Evolutionary conservation across 2,797 vertebrate species (phyloP).

Genomic region (Ataeniobius toweri): DNA sequence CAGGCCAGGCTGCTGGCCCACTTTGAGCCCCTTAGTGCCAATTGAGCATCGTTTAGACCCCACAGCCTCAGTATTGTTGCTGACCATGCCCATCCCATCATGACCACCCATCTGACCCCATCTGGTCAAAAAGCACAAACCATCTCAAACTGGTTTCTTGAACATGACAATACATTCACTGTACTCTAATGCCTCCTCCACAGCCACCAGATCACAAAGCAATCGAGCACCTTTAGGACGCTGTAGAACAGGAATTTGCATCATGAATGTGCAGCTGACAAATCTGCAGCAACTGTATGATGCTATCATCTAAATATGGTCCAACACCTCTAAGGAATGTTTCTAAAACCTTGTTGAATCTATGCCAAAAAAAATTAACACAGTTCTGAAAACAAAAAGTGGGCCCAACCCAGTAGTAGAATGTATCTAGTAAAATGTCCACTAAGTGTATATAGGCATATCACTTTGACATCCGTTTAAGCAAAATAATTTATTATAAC

Average conservation of each 20-base stretch:
- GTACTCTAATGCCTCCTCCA: too few relatives aligned
- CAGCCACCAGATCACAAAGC: not conserved
- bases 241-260: not conserved
- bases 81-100: not conserved
- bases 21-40: not conserved
- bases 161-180: not conserved
- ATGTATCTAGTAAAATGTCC: not conserved
- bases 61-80: not conserved
- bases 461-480: not conserved
- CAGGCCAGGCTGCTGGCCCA: not conserved
- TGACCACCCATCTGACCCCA: not conserved
- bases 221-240: not conserved
- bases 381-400: not conserved
- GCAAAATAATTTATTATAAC: not conserved
- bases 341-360: not conserved
- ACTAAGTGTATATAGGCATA: not conserved
- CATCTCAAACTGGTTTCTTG: not conserved
- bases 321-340: not conserved
- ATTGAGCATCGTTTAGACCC: not conserved
- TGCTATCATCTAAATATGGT: too few relatives aligned
- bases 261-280: not conserved
- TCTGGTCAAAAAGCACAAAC: not conserved
- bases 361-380: not conserved
- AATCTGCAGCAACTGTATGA: not conserved
- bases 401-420: not conserved